Evolutionary conservation across 2,888 invertebrate genomes (phyloP).

Genomic region (Drepanosiphum platanoidis): DNA sequence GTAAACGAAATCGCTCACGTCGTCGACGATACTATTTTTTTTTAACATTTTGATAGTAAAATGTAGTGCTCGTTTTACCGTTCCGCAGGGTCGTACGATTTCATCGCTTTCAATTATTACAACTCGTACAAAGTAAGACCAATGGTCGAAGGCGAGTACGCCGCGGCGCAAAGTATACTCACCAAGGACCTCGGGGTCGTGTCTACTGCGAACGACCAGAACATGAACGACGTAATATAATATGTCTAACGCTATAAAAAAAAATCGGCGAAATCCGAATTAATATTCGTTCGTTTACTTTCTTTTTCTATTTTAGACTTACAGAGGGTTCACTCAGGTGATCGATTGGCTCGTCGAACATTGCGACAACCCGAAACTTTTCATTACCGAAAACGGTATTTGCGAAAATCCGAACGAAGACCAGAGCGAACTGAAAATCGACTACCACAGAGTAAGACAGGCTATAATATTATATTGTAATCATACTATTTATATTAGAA

Average conservation of each 20-base stretch:
- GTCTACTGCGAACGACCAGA: background rate
- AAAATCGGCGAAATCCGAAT: background rate
- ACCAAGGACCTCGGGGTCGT: background rate
- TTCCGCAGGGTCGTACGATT: conserved; percentile 23
- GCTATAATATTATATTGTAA: no score
- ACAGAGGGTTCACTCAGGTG: background rate
- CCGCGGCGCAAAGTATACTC: background rate
- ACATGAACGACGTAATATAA: background rate
- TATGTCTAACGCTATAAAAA: no score
- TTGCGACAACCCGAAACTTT: background rate
- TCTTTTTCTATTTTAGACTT: background rate
- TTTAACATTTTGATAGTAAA: no score
- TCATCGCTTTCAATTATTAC: conserved; percentile 30
- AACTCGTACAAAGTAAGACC: background rate
- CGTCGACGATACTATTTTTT: no score
- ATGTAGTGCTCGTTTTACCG: no score
- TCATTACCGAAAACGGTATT: conserved; percentile 3
- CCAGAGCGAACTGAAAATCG: background rate
- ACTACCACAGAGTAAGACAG: conserved; percentile 14
- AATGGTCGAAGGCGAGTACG: background rate
- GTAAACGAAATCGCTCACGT: no score
- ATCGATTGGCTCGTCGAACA: background rate
- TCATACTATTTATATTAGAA: no score
- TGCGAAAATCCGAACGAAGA: background rate
- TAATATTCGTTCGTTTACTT: background rate